Evolutionary conservation across 2,888 invertebrate species (phyloP), one percentile per base, ranked within the genome.

Genomic region (Caenorhabditis imperialis): DNA sequence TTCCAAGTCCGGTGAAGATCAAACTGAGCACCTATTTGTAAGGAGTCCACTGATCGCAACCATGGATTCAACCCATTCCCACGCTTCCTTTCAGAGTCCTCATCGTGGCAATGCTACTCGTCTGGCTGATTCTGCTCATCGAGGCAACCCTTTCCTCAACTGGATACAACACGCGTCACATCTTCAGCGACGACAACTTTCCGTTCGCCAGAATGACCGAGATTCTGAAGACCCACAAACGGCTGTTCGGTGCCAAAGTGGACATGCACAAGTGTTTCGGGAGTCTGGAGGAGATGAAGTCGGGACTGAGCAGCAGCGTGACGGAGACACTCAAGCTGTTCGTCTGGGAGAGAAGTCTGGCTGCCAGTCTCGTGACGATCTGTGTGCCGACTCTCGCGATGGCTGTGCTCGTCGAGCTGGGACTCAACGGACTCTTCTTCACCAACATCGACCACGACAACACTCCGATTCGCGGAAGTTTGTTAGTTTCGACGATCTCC

Each of bases 221-320:
- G 22, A 35, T 67, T 22, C 35, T 67, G 20, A 51, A n/a, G 14
- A 47, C 67, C 2, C 67, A 67, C 8, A 30, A 44, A 12, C 44
- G 33, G 7, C 16, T 67, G 35, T 55, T 67, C 50, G 51, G 40
- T 25, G 37, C 27, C 45, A 33, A 44, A 67, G 67, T 45, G 18
- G 57, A 57, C 14, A 38, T 57, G 42, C 67, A 67, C 44, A 57
- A 58, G 44, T 67, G 67, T 35, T 51, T 67, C 33, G 67, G 67
- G 10, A 57, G 30, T 3, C 51, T 67, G 67, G 44, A 27, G 25
- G 44, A 42, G 1, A 22, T 67, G 57, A 67, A 67, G 35, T 35
- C 57, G 18, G 37, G 42, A 10, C 44, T 67, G 57, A 57, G 57
- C 33, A 67, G 67, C 51, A 51, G 57, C 33, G 67, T 67, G 44